Evolutionary conservation across 2,113 vertebrate genomes (phyloP).

Genomic region (Greenwoodochromis staneri): DNA sequence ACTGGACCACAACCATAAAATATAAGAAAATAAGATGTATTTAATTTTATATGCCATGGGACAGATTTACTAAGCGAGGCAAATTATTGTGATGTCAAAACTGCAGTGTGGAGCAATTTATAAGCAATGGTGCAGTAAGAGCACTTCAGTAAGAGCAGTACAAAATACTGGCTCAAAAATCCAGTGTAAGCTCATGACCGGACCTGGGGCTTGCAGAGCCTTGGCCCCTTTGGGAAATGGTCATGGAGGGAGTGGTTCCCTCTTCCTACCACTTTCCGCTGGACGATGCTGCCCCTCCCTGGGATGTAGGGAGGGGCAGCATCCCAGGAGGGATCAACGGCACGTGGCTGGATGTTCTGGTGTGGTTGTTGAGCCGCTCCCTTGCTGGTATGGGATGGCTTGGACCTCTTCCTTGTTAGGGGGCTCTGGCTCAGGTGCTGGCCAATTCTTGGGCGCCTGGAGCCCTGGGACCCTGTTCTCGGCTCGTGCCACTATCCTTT

Average conservation of each 20-base stretch:
- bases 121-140: not conserved
- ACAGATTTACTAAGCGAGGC: not conserved
- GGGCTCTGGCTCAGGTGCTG: not conserved
- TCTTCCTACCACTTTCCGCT: not conserved
- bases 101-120: not conserved
- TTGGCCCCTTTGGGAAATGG: not conserved
- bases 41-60: not conserved
- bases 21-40: not conserved
- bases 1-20: not conserved
- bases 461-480: not conserved
- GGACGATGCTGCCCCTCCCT: not conserved
- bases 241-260: not conserved
- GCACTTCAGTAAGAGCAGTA: not conserved
- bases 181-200: not conserved
- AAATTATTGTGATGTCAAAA: not conserved
- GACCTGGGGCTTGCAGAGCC: not conserved
- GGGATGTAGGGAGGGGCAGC: not conserved
- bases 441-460: not conserved
- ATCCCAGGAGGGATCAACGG: not conserved
- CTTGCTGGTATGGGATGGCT: not conserved
- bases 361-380: not conserved
- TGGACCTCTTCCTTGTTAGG: not conserved
- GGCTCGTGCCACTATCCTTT: not conserved
- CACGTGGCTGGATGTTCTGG: not conserved
- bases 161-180: not conserved